Base-by-base conservation (phyloP, 2,113 vertebrate species). In the Istiophorus platypterus region DNA sequence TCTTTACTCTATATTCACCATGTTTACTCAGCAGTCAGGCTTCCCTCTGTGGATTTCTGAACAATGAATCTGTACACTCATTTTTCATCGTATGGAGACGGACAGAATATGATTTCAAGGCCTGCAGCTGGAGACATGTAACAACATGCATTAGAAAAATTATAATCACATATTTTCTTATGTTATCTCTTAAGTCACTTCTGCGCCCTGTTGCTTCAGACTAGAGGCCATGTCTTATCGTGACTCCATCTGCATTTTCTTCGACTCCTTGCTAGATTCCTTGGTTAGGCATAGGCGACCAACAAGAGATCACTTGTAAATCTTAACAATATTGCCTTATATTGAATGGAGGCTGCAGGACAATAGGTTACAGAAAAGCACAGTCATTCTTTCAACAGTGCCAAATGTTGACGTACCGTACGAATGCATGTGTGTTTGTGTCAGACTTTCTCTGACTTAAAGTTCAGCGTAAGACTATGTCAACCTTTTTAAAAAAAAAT, bases 221-320 rank as follows among this genome's bases (percentile, higher is more conserved):
- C 42, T 59, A n/a, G 76, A 88, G 64, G 54, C 84, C 83, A 22
- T 58, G 63, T 78, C 81, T 72, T 51, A 58, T 68, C 39, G 70
- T 71, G 37, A 1, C 56, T 45, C 64, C 0, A 26, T 61, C 78
- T 81, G 62, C 73, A 51, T 85, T 85, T 86, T 85, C 37, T 75
- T 61, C 65, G 41, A 7, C 73, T 74, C 37, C 68, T 77, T 13
- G 34, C 72, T 34, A 2, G 49, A 72, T 49, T 87, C 78, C 74
- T 61, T 68, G 78, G 76, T 81, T 77, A 20, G 47, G 26, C 52
- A 70, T 22, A 15, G 80, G 26, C 15, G 9, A 34, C 68, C 62
- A 91, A 93, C 91, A 92, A 93, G 85, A 82, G 81, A 37, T 85
- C 86, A 78, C 78, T 93, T 93, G 91, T 93, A 1, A 74, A 47